These are phyloP conservation scores for Gymnocephalus cernua DNA, from an alignment of 2,113 vertebrate species.

Conservation along the genomic window DNA sequence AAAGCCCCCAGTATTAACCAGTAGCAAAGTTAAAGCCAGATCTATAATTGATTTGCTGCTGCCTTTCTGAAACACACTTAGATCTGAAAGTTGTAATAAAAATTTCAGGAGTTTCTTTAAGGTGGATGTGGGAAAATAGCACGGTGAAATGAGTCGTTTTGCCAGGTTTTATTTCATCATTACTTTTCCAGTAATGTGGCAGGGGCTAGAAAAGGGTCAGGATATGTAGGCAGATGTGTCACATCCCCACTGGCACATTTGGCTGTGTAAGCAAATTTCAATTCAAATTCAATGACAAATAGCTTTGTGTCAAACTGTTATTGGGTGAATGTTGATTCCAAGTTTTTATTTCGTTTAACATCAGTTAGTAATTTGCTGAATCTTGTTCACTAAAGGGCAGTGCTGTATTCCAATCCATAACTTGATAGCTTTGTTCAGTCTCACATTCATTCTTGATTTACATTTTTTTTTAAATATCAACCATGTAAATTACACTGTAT, in stretches of 20 bases:
- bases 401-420: background rate
- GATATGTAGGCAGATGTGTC: constrained; percentile 15
- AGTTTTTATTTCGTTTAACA: background rate
- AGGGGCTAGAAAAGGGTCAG: constrained; percentile 16
- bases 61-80: constrained; percentile 56
- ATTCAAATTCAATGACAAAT: background rate
- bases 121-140: constrained; percentile 42
- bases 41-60: constrained; percentile 73
- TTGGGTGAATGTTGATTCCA: too few species aligned
- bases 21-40: constrained; percentile 52
- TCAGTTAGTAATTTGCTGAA: background rate
- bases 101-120: constrained; percentile 69
- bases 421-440: background rate
- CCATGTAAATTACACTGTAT: background rate
- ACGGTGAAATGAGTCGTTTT: constrained; percentile 33
- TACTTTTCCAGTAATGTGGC: constrained; percentile 13
- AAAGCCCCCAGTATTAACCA: constrained; percentile 26
- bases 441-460: background rate
- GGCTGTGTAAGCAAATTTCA: background rate
- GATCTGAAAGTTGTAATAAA: constrained; percentile 69
- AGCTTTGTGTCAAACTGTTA: background rate
- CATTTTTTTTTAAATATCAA: background rate
- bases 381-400: background rate
- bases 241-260: background rate
- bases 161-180: constrained; percentile 29